These are phyloP conservation scores for Synanthedon andrenaeformis DNA, from an alignment of 2,888 invertebrate species.

Conservation along the genomic window DNA sequence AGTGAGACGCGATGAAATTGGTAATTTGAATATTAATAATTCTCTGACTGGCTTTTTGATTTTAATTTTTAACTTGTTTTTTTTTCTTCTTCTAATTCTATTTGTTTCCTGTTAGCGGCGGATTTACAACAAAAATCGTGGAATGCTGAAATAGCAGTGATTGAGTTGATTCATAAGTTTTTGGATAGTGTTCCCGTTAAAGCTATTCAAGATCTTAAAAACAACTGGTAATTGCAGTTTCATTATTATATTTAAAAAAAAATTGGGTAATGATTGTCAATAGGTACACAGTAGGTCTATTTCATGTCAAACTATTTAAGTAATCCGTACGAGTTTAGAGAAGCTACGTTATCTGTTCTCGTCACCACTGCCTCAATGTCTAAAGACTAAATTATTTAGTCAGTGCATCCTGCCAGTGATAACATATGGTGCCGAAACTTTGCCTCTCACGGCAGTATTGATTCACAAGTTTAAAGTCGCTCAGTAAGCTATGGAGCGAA, in stretches of 20 bases:
- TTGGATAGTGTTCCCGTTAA: conserved; percentile 72
- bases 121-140: conserved; percentile 57
- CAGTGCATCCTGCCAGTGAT: too few relatives aligned
- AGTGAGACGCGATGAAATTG: conserved; percentile 61
- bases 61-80: not conserved
- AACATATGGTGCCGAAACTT: too few relatives aligned
- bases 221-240: conserved; percentile 59
- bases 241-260: not conserved
- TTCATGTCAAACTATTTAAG: too few relatives aligned
- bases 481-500: too few relatives aligned
- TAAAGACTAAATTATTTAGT: too few relatives aligned
- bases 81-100: not conserved
- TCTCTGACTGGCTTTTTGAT: not conserved
- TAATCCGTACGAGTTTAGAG: too few relatives aligned
- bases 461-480: too few relatives aligned
- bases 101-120: conserved; percentile 21
- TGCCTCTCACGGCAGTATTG: too few relatives aligned
- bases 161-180: conserved; percentile 83
- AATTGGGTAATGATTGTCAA: too few relatives aligned
- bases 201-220: conserved; percentile 69
- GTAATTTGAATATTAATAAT: conserved; percentile 22
- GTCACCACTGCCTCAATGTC: too few relatives aligned
- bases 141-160: conserved; percentile 80
- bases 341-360: too few relatives aligned
- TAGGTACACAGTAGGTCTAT: too few relatives aligned